Evolutionary conservation across 2,888 invertebrate species (phyloP).

Genomic region (Cheilosia vulpina): DNA sequence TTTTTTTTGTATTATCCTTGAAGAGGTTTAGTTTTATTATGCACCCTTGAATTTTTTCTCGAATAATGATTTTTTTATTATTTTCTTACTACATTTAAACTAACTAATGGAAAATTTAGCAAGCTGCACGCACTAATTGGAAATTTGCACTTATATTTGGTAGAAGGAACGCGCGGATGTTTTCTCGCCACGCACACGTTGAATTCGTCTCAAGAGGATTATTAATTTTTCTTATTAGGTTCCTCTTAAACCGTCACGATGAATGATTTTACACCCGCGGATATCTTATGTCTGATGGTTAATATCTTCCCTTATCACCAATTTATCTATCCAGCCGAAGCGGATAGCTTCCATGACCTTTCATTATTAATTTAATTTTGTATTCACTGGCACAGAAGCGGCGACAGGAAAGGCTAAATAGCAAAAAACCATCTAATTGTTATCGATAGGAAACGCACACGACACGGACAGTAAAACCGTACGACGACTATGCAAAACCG

Average conservation of each 20-base stretch:
- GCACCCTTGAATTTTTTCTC: neutral
- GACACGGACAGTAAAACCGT: slow-evolving; percentile 62
- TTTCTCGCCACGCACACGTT: slow-evolving; percentile 38
- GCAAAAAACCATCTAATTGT: slow-evolving; percentile 43
- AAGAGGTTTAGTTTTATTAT: slow-evolving; percentile 5
- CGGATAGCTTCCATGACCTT: slow-evolving; percentile 26
- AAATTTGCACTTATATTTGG: slow-evolving; percentile 7
- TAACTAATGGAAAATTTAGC: slow-evolving; percentile 17
- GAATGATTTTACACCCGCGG: slow-evolving; percentile 16
- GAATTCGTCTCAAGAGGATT: slow-evolving; percentile 20
- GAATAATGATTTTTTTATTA: neutral
- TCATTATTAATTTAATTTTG: slow-evolving; percentile 19
- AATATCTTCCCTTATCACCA: slow-evolving; percentile 20
- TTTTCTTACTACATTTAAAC: slow-evolving; percentile 4
- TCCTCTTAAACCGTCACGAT: slow-evolving; percentile 36
- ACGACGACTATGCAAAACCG: slow-evolving; percentile 83
- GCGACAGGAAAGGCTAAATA: slow-evolving; percentile 12
- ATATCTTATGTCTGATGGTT: slow-evolving; percentile 34
- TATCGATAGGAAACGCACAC: slow-evolving; percentile 65
- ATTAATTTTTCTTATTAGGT: slow-evolving; percentile 24
- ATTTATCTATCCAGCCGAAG: slow-evolving; percentile 31
- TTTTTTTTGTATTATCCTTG: slow-evolving; percentile 36
- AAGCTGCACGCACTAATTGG: slow-evolving; percentile 6
- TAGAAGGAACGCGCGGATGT: slow-evolving; percentile 9
- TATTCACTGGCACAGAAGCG: neutral